Conservation (phyloP, 2,888 invertebrate genomes). For the Dicyrtomina minuta region DNA sequence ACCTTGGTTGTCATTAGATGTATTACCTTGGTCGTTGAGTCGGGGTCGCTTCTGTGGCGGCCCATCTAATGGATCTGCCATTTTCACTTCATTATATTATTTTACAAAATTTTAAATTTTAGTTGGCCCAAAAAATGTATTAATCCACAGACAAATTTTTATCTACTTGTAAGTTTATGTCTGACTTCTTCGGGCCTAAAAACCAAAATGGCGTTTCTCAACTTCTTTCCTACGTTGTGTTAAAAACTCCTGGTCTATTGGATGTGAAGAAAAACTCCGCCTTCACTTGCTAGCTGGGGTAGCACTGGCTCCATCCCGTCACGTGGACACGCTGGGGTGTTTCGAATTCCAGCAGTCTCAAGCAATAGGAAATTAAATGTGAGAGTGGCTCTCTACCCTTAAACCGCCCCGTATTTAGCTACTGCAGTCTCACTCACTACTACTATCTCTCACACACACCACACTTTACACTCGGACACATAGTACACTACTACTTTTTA, state of each 20-base stretch:
- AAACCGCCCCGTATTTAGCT: no score
- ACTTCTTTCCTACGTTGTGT: conserved; percentile 38
- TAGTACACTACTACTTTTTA: no score
- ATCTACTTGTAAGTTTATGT: conserved; percentile 4
- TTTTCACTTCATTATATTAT: conserved; percentile 58
- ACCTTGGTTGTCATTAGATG: conserved; percentile 63
- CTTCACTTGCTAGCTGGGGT: conserved; percentile 34
- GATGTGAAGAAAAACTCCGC: conserved; percentile 35
- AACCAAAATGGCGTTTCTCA: conserved; percentile 53
- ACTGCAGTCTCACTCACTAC: not conserved
- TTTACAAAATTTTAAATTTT: conserved; percentile 23
- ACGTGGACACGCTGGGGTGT: conserved; percentile 46
- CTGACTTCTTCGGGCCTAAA: conserved; percentile 48
- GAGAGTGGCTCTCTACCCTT: not conserved
- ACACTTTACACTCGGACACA: not conserved
- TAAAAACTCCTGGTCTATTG: conserved; percentile 39
- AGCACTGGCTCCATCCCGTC: conserved; percentile 26
- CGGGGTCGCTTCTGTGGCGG: conserved; percentile 96
- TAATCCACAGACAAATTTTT: conserved; percentile 14
- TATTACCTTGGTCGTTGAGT: conserved; percentile 80
- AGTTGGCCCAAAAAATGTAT: conserved; percentile 14
- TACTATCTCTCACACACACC: not conserved
- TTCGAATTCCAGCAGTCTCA: conserved; percentile 26
- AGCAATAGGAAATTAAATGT: not conserved
- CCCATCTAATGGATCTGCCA: conserved; percentile 95